These are phyloP conservation scores for Rhinogobius similis DNA, from an alignment of 2,113 vertebrate species.

Conservation along the genomic window DNA sequence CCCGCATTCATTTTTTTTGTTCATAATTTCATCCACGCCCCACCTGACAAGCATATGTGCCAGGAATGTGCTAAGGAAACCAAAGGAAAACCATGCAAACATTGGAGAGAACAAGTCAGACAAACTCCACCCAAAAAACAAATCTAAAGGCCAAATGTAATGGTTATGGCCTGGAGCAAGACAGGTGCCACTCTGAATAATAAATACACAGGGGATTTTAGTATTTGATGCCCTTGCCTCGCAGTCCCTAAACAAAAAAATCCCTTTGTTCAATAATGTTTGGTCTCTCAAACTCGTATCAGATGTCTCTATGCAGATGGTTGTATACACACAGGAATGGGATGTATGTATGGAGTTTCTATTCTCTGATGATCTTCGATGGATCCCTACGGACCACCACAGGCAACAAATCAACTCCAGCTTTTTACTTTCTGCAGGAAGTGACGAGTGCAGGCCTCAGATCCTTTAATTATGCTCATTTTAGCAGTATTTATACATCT, in stretches of 20 bases:
- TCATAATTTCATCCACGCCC: conserved; percentile 25
- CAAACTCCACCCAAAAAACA: conserved; percentile 25
- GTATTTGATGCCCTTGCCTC: not conserved
- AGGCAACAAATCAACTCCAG: conserved; percentile 69
- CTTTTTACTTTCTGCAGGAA: conserved; percentile 52
- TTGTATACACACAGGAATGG: conserved; percentile 20
- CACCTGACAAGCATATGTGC: conserved; percentile 48
- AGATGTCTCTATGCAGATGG: conserved; percentile 11
- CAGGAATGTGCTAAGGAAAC: conserved; percentile 55
- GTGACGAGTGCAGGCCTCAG: conserved; percentile 54
- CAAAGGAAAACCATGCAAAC: conserved; percentile 38
- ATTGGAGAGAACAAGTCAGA: conserved; percentile 18
- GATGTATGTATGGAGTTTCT: conserved; percentile 38
- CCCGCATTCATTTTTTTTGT: conserved; percentile 24
- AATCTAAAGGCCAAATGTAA: conserved; percentile 11
- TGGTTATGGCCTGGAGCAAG: not conserved
- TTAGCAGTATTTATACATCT: conserved; percentile 58
- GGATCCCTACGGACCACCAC: conserved; percentile 53
- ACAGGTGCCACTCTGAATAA: conserved; percentile 2
- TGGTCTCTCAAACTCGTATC: conserved; percentile 8
- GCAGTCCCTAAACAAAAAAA: not conserved
- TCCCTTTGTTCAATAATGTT: conserved; percentile 1
- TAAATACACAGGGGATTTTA: not conserved
- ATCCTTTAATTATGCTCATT: conserved; percentile 70
- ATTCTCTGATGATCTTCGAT: conserved; percentile 64